Conservation (phyloP, 2,797 vertebrate species). For the Spea hammondii region DNA sequence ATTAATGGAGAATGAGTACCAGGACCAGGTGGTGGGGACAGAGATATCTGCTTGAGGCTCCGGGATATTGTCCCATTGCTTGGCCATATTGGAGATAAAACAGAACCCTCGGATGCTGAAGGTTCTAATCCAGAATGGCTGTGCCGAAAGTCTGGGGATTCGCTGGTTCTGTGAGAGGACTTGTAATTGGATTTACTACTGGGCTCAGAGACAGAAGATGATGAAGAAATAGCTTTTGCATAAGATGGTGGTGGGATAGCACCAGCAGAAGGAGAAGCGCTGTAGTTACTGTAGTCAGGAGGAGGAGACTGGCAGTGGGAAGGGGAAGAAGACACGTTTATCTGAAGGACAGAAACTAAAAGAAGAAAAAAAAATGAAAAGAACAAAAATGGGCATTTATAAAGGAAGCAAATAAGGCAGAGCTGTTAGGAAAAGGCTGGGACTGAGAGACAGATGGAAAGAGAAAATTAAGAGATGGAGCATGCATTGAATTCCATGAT, state of each 20-base stretch:
- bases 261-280: conserved; percentile 57
- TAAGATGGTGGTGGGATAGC: conserved; percentile 73
- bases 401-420: conserved; percentile 57
- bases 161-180: conserved; percentile 53
- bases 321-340: conserved; percentile 75
- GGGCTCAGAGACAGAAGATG: conserved; percentile 31
- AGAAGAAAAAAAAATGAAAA: conserved; percentile 67
- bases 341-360: conserved; percentile 85
- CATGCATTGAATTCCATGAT: conserved; percentile 42
- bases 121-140: conserved; percentile 71
- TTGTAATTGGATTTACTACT: conserved; percentile 59
- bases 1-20: conserved; percentile 67
- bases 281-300: conserved; percentile 75
- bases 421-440: conserved; percentile 46
- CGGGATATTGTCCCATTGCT: conserved; percentile 65
- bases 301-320: conserved; percentile 74
- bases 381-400: conserved; percentile 54
- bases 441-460: conserved; percentile 53
- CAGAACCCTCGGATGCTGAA: conserved; percentile 72
- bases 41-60: conserved; percentile 76
- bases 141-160: conserved; percentile 51
- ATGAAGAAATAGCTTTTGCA: conserved; percentile 69
- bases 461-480: conserved; percentile 55
- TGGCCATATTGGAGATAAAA: conserved; percentile 77
- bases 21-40: conserved; percentile 77